These are phyloP conservation scores for Ciconia boyciana DNA, from an alignment of 2,113 vertebrate species.

Conservation along the genomic window DNA sequence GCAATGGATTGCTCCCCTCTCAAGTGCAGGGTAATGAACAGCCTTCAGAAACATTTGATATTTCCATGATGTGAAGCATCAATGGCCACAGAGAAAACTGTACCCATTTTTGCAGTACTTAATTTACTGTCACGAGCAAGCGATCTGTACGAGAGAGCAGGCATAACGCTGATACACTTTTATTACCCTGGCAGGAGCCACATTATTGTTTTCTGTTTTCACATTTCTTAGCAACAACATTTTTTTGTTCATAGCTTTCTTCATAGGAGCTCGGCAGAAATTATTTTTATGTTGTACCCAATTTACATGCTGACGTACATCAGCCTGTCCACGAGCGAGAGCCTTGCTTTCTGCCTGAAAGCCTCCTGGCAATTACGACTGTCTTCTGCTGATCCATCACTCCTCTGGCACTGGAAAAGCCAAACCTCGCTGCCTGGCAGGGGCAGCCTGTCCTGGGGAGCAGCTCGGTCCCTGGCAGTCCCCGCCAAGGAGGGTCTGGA, in stretches of 20 bases:
- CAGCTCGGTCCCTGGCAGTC: not conserved
- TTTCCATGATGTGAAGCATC: slow-evolving; percentile 45
- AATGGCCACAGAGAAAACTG: slow-evolving; percentile 9
- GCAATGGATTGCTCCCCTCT: not conserved
- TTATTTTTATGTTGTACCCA: slow-evolving; percentile 15
- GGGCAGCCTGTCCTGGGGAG: not conserved
- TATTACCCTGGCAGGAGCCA: slow-evolving; percentile 36
- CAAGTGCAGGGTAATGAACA: not conserved
- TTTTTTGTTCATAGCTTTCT: slow-evolving; percentile 4
- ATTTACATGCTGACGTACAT: slow-evolving; percentile 28
- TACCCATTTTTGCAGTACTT: slow-evolving; percentile 27
- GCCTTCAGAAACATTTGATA: slow-evolving; percentile 29
- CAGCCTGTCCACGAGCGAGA: not conserved
- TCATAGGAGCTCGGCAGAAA: not conserved
- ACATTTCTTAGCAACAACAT: slow-evolving; percentile 38
- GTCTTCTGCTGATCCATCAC: not conserved
- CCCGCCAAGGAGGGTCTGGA: not conserved
- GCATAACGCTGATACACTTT: not conserved
- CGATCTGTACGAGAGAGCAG: not conserved
- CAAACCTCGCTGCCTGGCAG: not conserved
- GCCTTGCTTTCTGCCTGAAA: slow-evolving; percentile 29
- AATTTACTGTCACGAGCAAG: slow-evolving; percentile 39
- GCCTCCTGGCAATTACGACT: not conserved
- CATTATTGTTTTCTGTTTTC: slow-evolving; percentile 43
- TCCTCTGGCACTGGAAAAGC: not conserved